Percentiles rank a stretch among this genome's conserved stretches.
Evolutionary conservation across 2,888 invertebrate genomes (phyloP).

Genomic region (Eledona agricola): DNA sequence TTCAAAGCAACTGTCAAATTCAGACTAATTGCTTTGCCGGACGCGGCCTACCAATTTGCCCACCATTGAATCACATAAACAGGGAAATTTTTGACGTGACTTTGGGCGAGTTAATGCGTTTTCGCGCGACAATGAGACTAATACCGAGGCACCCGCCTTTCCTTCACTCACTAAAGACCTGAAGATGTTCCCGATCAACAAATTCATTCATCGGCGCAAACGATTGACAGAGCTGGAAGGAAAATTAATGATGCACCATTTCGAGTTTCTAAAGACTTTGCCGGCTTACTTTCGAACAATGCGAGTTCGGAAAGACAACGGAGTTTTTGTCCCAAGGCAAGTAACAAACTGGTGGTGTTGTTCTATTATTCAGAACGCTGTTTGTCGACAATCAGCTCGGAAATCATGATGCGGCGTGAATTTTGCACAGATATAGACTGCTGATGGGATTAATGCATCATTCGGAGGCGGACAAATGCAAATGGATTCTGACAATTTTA

Average conservation of each 20-base stretch:
- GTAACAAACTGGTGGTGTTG: conserved; percentile 40
- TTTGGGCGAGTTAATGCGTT: conserved; percentile 10
- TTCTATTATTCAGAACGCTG: conserved; percentile 34
- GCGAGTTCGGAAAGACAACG: conserved; percentile 39
- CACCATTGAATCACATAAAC: conserved; percentile 21
- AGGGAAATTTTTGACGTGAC: conserved; percentile 16
- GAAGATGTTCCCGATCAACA: conserved; percentile 37
- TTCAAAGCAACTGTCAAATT: conserved; percentile 35
- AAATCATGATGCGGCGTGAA: not conserved
- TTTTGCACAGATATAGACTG: not conserved
- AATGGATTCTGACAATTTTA: not conserved
- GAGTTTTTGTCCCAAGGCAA: conserved; percentile 37
- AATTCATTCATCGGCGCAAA: conserved; percentile 39
- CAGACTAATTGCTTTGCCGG: conserved; percentile 38
- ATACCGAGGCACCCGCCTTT: conserved; percentile 11
- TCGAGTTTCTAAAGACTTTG: conserved; percentile 39
- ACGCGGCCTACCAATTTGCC: conserved; percentile 34
- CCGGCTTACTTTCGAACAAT: conserved; percentile 39
- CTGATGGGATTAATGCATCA: no score
- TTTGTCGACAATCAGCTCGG: conserved; percentile 28
- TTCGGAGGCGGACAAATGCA: not conserved
- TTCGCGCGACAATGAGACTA: conserved; percentile 19
- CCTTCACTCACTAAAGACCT: conserved; percentile 10
- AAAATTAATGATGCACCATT: conserved; percentile 47
- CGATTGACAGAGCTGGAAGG: conserved; percentile 42